Conservation (phyloP, 2,888 invertebrate genomes). For the Caenorhabditis wallacei region DNA sequence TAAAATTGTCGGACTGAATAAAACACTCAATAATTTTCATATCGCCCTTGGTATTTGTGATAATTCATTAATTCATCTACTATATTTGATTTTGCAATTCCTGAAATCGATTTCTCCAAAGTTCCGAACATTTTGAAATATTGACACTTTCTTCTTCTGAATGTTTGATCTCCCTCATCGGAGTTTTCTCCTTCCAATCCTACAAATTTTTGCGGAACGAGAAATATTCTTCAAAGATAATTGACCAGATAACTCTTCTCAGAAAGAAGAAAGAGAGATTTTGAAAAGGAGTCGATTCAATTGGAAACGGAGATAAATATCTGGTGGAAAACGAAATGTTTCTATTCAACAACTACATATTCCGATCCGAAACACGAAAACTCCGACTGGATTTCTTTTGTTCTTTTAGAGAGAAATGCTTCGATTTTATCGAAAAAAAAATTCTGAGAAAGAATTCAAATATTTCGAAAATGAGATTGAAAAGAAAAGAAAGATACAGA, state of each 20-base stretch:
- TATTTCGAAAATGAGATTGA: background rate
- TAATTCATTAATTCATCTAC: no score
- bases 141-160: background rate
- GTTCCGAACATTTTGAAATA: background rate
- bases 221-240: background rate
- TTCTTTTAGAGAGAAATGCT: background rate
- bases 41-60: no score
- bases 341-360: slow-evolving; percentile 22
- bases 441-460: background rate
- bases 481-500: background rate
- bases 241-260: slow-evolving; percentile 2
- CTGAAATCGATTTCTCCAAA: no score
- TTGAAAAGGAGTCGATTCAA: background rate
- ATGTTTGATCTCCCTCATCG: background rate
- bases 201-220: background rate
- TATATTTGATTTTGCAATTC: no score
- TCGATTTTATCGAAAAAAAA: background rate
- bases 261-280: background rate
- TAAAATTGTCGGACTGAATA: no score
- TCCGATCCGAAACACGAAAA: slow-evolving; percentile 27
- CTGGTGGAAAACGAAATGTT: slow-evolving; percentile 11
- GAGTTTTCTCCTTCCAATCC: background rate
- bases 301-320: background rate
- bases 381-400: background rate
- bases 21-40: no score